Evolutionary conservation across 2,888 invertebrate genomes (phyloP).

Genomic region (Leptinotarsa peninsularis): DNA sequence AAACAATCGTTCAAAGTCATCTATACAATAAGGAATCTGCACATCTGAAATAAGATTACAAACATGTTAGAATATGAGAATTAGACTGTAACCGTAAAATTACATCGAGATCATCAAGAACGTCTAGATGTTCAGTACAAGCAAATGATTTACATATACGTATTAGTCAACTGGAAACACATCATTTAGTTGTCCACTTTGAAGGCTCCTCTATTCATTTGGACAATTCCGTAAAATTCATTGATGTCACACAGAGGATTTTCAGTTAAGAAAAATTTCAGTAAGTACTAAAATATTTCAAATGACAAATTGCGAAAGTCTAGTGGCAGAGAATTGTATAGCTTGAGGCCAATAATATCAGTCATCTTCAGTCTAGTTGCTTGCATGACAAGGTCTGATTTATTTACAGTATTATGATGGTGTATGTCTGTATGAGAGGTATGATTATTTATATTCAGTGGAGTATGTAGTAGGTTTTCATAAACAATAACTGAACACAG

Average conservation of each 20-base stretch:
- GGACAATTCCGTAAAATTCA: conserved; percentile 5
- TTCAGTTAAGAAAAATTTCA: conserved; percentile 1
- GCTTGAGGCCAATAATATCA: conserved; percentile 4
- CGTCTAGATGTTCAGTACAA: too few relatives aligned
- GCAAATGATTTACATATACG: background rate
- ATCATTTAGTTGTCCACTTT: conserved; percentile 3
- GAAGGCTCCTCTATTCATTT: background rate
- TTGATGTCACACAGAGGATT: conserved; percentile 18
- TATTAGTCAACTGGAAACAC: background rate
- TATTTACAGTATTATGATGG: conserved; percentile 6
- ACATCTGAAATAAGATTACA: too few relatives aligned
- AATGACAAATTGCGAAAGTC: conserved; percentile 5
- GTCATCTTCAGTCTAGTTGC: conserved; percentile 20
- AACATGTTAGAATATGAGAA: too few relatives aligned
- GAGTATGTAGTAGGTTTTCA: conserved; percentile 14
- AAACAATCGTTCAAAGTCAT: too few relatives aligned
- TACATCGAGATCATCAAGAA: too few relatives aligned
- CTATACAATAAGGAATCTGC: too few relatives aligned
- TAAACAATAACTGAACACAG: conserved; percentile 12
- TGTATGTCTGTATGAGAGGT: conserved; percentile 20
- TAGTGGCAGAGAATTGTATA: background rate
- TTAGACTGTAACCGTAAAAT: too few relatives aligned
- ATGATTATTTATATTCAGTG: conserved; percentile 4
- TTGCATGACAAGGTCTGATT: conserved; percentile 17
- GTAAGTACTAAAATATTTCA: conserved; percentile 9